Percentiles rank a stretch among this genome's conserved stretches.
phyloP scores from a whole-genome alignment of 2,797 vertebrate species.

The Remorina albescens region DNA sequence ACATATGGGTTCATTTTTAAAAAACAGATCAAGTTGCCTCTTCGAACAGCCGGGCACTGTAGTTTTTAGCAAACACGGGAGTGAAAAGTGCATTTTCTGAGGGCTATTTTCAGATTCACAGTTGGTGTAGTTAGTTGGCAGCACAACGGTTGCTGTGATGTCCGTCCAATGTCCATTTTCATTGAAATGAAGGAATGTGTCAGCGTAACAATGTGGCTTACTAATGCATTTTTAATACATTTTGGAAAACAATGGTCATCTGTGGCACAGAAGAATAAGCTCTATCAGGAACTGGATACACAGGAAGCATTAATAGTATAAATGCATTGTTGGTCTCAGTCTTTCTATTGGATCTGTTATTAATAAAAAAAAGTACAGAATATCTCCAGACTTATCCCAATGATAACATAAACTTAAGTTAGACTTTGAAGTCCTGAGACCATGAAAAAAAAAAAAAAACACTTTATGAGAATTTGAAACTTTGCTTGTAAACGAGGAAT shows the following conservation, averaged over 20 bases:
- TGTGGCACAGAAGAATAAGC: neutral
- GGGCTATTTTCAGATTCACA: slow-evolving; percentile 28
- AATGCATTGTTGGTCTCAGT: neutral
- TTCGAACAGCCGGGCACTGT: slow-evolving; percentile 5
- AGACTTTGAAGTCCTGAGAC: neutral
- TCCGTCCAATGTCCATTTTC: slow-evolving; percentile 1
- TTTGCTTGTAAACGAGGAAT: too few relatives aligned
- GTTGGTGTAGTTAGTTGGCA: slow-evolving; percentile 11
- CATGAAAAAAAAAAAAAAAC: neutral
- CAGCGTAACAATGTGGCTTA: slow-evolving; percentile 11
- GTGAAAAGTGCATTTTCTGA: slow-evolving; percentile 7
- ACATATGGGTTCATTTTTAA: neutral
- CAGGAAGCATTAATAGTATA: neutral
- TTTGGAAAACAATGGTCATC: slow-evolving; percentile 18
- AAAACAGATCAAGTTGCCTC: slow-evolving; percentile 5
- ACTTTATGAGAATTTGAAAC: neutral
- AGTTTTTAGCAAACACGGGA: slow-evolving; percentile 4
- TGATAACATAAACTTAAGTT: neutral
- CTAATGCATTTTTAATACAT: slow-evolving; percentile 23
- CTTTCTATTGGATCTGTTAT: slow-evolving; percentile 10
- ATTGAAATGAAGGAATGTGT: slow-evolving; percentile 8
- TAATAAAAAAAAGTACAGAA: neutral
- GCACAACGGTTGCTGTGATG: slow-evolving; percentile 7
- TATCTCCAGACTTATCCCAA: neutral
- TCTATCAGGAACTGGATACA: neutral